Base-by-base conservation (phyloP, 1,140 invertebrate genomes). In the Archegozetes longisetosus region DNA sequence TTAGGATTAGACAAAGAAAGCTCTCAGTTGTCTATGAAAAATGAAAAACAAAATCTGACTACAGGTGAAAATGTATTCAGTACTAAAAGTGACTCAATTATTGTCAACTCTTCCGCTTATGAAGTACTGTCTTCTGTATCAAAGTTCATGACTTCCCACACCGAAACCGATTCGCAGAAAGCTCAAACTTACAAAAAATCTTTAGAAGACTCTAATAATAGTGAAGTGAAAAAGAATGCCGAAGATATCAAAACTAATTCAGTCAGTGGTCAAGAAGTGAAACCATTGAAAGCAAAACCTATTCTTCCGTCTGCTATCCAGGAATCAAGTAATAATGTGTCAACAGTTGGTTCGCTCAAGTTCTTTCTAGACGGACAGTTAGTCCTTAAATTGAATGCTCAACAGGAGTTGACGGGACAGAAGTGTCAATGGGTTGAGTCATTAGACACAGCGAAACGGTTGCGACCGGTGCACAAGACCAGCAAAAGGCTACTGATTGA, bases 311-410 rank as follows among this genome's bases (percentile, higher is more conserved):
- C 28, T 32, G 3, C 13, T 20, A 50, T 26, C 23, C 26, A 28
- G 25, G 3, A 57, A 28, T 23, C 48, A n/a, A 49, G 46, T 32
- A 40, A 49, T 49, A 20, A 23, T 13, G 55, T 27, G 12, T 57
- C 46, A 25, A 62, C 17, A 17, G 27, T 62, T n/a, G 60, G 63
- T 27, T 64, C 58, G 24, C 49, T 64, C 12, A 64, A 64, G 26
- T 64, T 64, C 53, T 64, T 61, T 54, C 12, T 62, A 55, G 64
- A 62, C 48, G 66, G 67, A 2, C 63, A 68, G 40, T 58, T 68
- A 22, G 65, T 68, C 40, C 64, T 68, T 40, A 68, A 68, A 56
- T 55, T 68, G 47, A 68, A 68, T 61, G 67, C 67, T 32, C 64
- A 66, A 53, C 67, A 68, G 56, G 59, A 66, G 50, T 56, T 58